Conservation (phyloP, 1,140 invertebrate genomes). For the Oncopodura yosiiana region DNA sequence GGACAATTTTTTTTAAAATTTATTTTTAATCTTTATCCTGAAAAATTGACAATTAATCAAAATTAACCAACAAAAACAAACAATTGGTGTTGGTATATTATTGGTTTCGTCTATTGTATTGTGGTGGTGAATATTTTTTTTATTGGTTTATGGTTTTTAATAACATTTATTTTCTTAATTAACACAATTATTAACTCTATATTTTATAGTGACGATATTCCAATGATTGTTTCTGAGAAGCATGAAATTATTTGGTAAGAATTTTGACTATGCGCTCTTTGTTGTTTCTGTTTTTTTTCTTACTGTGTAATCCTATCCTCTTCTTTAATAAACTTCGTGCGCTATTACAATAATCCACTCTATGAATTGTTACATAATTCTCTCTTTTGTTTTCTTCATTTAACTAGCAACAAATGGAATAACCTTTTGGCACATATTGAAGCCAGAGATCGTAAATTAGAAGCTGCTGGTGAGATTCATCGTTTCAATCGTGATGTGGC, state of each 20-base stretch:
- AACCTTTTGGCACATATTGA: constrained; percentile 74
- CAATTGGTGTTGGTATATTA: too few relatives aligned
- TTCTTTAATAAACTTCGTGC: too few relatives aligned
- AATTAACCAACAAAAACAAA: too few relatives aligned
- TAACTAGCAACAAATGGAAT: constrained; percentile 68
- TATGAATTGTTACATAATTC: not conserved
- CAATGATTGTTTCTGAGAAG: constrained; percentile 28
- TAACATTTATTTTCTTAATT: constrained; percentile 1
- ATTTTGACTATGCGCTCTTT: not conserved
- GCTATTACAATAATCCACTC: too few relatives aligned
- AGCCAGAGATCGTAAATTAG: constrained; percentile 70
- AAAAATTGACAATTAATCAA: too few relatives aligned
- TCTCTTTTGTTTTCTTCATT: not conserved
- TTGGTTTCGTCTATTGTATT: not conserved
- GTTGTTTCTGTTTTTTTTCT: not conserved
- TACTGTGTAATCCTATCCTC: constrained; percentile 5
- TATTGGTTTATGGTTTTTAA: not conserved
- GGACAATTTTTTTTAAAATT: too few relatives aligned
- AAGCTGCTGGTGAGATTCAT: constrained; percentile 90
- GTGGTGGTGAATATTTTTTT: not conserved
- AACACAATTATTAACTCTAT: not conserved
- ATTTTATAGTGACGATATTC: constrained; percentile 28
- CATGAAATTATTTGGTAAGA: constrained; percentile 33
- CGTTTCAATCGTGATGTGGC: constrained; percentile 92
- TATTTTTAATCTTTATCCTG: too few relatives aligned